These are phyloP conservation scores for Paramormyrops kingsleyae DNA, from an alignment of 2,113 vertebrate genomes.

Conservation along the genomic window DNA sequence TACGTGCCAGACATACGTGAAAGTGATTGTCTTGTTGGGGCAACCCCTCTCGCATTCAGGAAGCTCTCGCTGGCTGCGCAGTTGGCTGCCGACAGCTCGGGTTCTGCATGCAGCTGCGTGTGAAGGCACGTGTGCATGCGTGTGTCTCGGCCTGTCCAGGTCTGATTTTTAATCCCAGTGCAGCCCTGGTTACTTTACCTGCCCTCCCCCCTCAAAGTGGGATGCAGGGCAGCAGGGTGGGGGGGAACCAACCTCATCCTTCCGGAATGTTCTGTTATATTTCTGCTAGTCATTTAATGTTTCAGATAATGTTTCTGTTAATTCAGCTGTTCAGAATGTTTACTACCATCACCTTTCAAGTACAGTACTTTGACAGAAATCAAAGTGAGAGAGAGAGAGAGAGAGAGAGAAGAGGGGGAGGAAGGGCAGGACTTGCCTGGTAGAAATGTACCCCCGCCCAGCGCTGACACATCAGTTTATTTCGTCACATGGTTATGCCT, in stretches of 20 bases:
- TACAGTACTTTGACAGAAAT: neutral
- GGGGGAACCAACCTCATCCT: neutral
- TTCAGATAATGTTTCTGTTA: neutral
- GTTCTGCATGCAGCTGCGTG: neutral
- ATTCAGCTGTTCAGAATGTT: neutral
- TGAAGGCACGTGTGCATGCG: neutral
- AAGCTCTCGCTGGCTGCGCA: neutral
- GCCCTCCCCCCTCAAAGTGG: neutral
- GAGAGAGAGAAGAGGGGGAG: neutral
- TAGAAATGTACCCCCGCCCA: neutral
- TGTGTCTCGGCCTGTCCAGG: neutral
- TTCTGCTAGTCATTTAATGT: neutral
- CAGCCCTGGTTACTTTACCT: neutral
- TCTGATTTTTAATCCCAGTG: neutral
- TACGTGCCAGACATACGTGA: neutral
- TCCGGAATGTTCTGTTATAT: neutral
- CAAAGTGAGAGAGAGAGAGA: neutral
- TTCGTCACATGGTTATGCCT: neutral
- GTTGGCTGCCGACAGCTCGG: neutral
- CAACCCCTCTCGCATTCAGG: neutral
- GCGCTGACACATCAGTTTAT: neutral
- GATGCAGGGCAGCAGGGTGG: too few species aligned
- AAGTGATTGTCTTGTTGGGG: neutral
- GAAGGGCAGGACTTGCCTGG: neutral
- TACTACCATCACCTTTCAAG: neutral